Evolutionary conservation across 2,113 vertebrate genomes (phyloP).

Genomic region (Chamaea fasciata): DNA sequence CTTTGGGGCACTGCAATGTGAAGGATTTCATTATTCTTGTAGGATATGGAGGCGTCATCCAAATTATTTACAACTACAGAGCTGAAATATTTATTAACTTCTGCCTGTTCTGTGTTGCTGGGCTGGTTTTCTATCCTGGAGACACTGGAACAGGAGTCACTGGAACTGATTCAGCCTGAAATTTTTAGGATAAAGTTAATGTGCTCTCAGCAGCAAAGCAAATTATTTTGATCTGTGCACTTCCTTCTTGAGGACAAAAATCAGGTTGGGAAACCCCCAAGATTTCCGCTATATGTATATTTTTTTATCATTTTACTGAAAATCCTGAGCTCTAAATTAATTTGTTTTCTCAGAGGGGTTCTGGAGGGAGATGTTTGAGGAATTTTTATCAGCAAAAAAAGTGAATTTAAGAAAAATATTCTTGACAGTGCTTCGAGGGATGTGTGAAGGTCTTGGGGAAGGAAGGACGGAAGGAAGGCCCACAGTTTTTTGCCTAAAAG

Average conservation of each 20-base stretch:
- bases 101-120: not conserved
- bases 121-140: not conserved
- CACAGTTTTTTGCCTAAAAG: not conserved
- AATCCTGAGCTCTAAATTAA: not conserved
- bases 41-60: not conserved
- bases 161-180: not conserved
- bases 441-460: not conserved
- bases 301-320: not conserved
- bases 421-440: not conserved
- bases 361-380: not conserved
- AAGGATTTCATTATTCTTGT: slow-evolving; percentile 21
- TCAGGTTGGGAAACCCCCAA: not conserved
- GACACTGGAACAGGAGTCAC: not conserved
- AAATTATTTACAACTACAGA: not conserved
- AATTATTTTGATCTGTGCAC: not conserved
- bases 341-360: not conserved
- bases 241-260: not conserved
- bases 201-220: not conserved
- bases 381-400: not conserved
- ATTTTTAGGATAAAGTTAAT: not conserved
- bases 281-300: not conserved
- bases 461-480: not conserved
- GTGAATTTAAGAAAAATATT: not conserved
- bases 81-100: slow-evolving; percentile 2
- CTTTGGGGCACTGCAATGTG: slow-evolving; percentile 3